Evolutionary conservation across 2,797 vertebrate genomes (phyloP), one percentile per base, ranked within the genome.

Genomic region (Emys orbicularis): DNA sequence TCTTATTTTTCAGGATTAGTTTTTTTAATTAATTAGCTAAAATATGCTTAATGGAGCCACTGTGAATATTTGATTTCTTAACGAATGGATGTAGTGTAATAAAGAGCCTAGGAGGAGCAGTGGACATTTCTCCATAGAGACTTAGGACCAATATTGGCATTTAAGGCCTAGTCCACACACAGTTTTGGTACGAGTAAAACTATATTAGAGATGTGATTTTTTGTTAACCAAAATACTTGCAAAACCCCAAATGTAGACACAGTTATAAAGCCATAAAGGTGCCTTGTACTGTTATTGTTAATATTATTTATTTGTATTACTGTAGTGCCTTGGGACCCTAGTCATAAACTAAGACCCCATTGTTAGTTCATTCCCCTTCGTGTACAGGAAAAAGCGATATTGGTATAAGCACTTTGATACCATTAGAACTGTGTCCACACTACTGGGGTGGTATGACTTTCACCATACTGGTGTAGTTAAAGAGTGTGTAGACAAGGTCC

Each of bases 11-110:
- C 92, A 95, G 91, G 92, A 76, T 44, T 74, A 2, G 11, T 49
- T 47, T 94, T 77, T 84, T 87, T 87, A 89, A 91, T 87, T 93
- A 94, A 95, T 96, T 95, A 96, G 94, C 79, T 88, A 93, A 96
- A 94, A 93, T 88, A 65, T 77, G 89, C 89, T 96, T 94, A 93
- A 96, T 94, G 93, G 49, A 53, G 10, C 89, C 85, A 92, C 88
- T 84, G 91, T 83, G 90, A 89, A 37, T 93, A 77, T 92, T 85
- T 37, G 49, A 91, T 86, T 93, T 41, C 18, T 56, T 49, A 65
- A 87, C 95, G 90, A 93, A 93, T 92, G 91, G 81, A 57, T 49
- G 84, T 76, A 65, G 37, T 52, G 8, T 19, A 80, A 74, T 49
- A 76, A 90, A 91, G 83, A 86, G 19, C 79, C 91, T 81, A 85